Conservation (phyloP, 1,140 invertebrate genomes). For the Lepidurus couesii region DNA sequence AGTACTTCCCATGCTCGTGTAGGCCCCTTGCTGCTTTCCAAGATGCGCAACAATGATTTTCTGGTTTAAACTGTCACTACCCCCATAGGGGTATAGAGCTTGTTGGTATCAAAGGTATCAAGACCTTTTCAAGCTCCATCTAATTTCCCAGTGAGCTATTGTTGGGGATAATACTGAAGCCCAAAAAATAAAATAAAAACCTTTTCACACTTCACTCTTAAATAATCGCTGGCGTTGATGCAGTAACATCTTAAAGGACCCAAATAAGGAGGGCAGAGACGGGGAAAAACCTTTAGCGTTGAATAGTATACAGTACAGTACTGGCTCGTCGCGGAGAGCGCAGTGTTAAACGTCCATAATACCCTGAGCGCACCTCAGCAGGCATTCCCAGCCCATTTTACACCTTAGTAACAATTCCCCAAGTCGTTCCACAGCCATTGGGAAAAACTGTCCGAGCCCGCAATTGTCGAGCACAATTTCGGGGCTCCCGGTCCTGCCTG, state of each 20-base stretch:
- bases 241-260: neutral
- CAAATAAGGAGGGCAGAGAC: neutral
- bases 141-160: neutral
- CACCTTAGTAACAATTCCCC: neutral
- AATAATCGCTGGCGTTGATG: neutral
- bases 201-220: neutral
- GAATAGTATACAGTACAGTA: neutral
- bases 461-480: constrained; percentile 13
- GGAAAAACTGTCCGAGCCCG: constrained; percentile 3
- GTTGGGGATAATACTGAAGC: neutral
- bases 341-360: neutral
- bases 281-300: neutral
- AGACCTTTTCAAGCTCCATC: neutral
- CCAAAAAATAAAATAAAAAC: neutral
- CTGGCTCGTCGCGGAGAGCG: neutral
- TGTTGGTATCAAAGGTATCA: neutral
- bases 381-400: constrained; percentile 2
- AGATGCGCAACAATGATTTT: neutral
- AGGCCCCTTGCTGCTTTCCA: neutral
- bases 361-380: neutral
- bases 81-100: neutral
- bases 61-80: neutral
- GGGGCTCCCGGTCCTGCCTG: neutral
- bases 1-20: neutral
- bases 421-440: neutral